These are phyloP conservation scores for Oreochromis mossambicus DNA, from an alignment of 2,797 vertebrate species.

Conservation along the genomic window DNA sequence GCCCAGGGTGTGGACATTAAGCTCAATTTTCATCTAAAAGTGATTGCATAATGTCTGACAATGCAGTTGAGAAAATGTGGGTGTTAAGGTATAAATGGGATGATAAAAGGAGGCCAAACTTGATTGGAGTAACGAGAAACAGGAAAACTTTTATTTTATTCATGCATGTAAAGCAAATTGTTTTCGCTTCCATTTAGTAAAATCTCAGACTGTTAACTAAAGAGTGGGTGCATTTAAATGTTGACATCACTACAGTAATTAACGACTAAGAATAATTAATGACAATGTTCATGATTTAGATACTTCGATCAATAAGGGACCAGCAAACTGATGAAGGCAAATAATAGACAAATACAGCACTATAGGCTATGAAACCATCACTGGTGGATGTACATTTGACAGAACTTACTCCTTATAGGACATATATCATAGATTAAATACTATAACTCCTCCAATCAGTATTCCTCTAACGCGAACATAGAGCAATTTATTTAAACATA, in stretches of 20 bases:
- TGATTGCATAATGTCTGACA: slow-evolving; percentile 26
- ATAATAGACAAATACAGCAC: neutral
- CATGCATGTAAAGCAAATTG: neutral
- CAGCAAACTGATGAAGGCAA: neutral
- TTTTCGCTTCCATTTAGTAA: neutral
- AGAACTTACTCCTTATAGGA: neutral
- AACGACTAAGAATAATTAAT: neutral
- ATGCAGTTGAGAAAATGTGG: slow-evolving; percentile 24
- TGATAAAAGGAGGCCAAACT: neutral
- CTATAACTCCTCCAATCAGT: neutral
- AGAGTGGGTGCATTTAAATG: neutral
- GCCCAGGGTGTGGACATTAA: slow-evolving; percentile 42
- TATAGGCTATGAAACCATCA: neutral
- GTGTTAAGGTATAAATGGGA: neutral
- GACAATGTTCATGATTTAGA: neutral
- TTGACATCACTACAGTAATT: neutral
- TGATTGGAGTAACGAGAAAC: neutral
- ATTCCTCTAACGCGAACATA: neutral
- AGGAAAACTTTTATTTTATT: neutral
- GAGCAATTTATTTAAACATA: neutral
- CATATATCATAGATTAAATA: neutral
- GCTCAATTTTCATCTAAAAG: slow-evolving; percentile 49
- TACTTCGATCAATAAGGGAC: neutral
- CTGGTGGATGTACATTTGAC: neutral
- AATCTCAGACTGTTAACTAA: neutral